phyloP scores from a whole-genome alignment of 2,797 vertebrate genomes.

The Pelochelys cantorii region DNA sequence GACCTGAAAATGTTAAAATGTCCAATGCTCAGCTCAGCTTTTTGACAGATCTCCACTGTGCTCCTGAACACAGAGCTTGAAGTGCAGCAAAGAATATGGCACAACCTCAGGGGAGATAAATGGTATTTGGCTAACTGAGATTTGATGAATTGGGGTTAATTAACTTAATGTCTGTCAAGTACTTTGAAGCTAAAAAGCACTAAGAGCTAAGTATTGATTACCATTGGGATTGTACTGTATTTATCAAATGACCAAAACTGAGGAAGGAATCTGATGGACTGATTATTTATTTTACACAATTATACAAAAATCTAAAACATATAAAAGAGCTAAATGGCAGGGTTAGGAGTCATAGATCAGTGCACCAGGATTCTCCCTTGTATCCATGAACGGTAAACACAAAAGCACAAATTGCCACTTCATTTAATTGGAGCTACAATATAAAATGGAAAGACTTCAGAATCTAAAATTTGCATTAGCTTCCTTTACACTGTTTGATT shows the following conservation, averaged over 20 bases:
- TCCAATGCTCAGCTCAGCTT: not conserved
- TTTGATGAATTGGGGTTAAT: slow-evolving; percentile 35
- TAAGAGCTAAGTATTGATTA: slow-evolving; percentile 67
- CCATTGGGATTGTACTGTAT: slow-evolving; percentile 13
- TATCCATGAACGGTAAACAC: not conserved
- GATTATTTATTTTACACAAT: slow-evolving; percentile 49
- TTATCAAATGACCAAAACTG: slow-evolving; percentile 39
- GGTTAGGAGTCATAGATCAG: slow-evolving; percentile 30
- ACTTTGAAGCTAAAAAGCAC: slow-evolving; percentile 29
- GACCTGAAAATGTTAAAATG: not conserved
- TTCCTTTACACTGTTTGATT: not conserved
- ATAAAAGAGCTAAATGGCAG: slow-evolving; percentile 15
- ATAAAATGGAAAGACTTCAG: not conserved
- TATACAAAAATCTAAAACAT: slow-evolving; percentile 24
- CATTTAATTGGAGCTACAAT: not conserved
- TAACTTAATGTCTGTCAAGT: slow-evolving; percentile 23
- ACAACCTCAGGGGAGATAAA: not conserved
- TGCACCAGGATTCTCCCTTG: not conserved
- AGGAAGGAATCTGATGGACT: slow-evolving; percentile 29
- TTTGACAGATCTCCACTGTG: not conserved
- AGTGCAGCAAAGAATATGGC: not conserved
- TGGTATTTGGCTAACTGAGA: not conserved
- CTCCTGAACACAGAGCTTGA: not conserved
- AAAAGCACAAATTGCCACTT: slow-evolving; percentile 24
- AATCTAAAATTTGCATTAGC: not conserved